Base-by-base conservation (phyloP, 2,888 invertebrate species). In the Drosophila diplacantha region DNA sequence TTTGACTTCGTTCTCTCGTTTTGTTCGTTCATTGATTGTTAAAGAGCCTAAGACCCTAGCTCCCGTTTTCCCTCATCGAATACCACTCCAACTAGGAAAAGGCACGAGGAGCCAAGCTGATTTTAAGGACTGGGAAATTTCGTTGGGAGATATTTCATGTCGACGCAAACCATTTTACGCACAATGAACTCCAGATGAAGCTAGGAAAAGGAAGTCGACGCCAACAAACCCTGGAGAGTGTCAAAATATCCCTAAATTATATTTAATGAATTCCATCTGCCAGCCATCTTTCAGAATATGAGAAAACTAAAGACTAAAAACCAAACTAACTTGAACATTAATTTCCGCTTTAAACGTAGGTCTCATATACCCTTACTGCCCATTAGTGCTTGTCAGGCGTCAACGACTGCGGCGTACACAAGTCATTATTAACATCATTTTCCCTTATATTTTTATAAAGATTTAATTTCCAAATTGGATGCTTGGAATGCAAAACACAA, bases 401-500 rank as follows among this genome's bases (percentile, higher is more conserved):
- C 32, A 26, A 34, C 29, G 34, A 31, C 14, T 24, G 38, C 24
- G 18, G 37, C 14, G n/a, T 31, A n/a, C 39, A 57, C 35, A 11
- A 50, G 43, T 46, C 56, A 55, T 72, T 56, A 62, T 68, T 61
- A 67, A 38, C 60, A 73, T 60, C 53, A 71, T 59, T 67, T 50
- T 35, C 34, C 35, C 49, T 65, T 66, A 32, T 24, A 60, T 49
- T 71, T 65, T 61, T 46, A 43, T 32, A 49, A 51, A 47, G 31
- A 61, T 53, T 62, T 53, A 26, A 52, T 52, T 50, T 32, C 14
- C 20, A 53, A 66, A 60, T 62, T 60, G 51, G 32, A 22, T 64
- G 50, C 39, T 20, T 44, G 29, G 24, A 46, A 37, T 35, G 32
- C 37, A 32, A 55, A 20, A 31, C 14, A 20, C 35, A 47, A 49